phyloP scores from a whole-genome alignment of 1,140 invertebrate genomes.

The Colletes latitarsis region DNA sequence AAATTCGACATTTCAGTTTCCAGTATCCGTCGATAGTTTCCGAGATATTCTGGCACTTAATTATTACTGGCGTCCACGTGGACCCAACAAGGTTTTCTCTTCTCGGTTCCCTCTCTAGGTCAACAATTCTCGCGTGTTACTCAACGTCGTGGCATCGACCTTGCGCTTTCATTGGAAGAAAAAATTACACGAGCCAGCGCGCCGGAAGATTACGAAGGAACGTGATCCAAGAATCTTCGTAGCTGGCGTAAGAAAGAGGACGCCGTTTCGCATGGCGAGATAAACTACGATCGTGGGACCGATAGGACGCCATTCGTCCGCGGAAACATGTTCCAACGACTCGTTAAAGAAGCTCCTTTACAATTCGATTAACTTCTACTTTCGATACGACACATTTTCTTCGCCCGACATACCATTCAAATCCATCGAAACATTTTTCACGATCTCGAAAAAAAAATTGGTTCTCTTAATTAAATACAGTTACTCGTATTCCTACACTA shows the following conservation, averaged over 20 bases:
- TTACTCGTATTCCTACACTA: too few species aligned
- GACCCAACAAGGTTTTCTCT: not conserved
- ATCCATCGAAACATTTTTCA: too few species aligned
- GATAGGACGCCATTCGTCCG: constrained; percentile 28
- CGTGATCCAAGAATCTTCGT: constrained; percentile 12
- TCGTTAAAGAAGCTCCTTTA: not conserved
- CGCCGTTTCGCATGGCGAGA: constrained; percentile 15
- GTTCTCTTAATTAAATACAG: too few species aligned
- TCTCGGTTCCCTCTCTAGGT: constrained; percentile 3
- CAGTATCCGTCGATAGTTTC: too few species aligned
- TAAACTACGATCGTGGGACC: constrained; percentile 45
- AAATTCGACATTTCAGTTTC: too few species aligned
- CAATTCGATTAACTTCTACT: not conserved
- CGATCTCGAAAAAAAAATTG: too few species aligned
- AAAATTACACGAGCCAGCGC: constrained; percentile 27
- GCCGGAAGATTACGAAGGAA: constrained; percentile 20
- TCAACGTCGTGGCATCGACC: constrained; percentile 16
- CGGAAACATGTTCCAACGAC: constrained; percentile 13
- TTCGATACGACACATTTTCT: too few species aligned
- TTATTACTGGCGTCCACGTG: not conserved
- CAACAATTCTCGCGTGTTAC: not conserved
- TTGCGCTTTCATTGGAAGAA: constrained; percentile 16
- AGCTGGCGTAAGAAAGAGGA: not conserved
- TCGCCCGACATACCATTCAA: too few species aligned
- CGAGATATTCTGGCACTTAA: too few species aligned